These are phyloP conservation scores for Bradysia coprophila DNA, from an alignment of 1,140 invertebrate species.

Conservation along the genomic window DNA sequence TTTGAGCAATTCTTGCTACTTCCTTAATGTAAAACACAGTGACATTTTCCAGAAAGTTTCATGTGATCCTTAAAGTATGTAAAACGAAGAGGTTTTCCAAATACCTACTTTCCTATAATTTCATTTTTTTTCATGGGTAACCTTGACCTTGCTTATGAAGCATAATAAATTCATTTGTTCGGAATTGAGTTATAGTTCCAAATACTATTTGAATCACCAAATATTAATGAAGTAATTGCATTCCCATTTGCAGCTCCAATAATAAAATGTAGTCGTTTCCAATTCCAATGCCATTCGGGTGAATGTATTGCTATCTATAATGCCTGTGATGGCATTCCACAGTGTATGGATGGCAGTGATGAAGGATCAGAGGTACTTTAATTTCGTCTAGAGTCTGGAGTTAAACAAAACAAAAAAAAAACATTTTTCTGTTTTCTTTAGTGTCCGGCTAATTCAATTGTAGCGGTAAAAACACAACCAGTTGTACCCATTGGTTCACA, in stretches of 20 bases:
- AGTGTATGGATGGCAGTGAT: conserved; percentile 83
- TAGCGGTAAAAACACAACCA: conserved; percentile 7
- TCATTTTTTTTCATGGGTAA: too few species aligned
- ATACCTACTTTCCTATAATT: too few species aligned
- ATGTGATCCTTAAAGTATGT: too few species aligned
- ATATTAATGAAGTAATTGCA: neutral
- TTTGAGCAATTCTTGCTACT: too few species aligned
- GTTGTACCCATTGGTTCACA: too few species aligned
- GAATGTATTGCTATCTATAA: conserved; percentile 93
- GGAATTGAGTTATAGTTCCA: neutral
- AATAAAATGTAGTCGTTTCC: conserved; percentile 50
- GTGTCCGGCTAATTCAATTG: conserved; percentile 36
- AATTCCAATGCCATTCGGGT: conserved; percentile 70
- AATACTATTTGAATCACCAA: neutral
- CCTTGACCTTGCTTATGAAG: too few species aligned
- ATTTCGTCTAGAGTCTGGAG: neutral
- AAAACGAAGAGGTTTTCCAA: too few species aligned
- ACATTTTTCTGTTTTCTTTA: neutral
- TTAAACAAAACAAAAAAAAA: neutral
- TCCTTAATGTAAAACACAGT: too few species aligned
- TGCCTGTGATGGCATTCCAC: conserved; percentile 84
- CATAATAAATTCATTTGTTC: neutral
- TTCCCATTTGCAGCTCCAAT: neutral
- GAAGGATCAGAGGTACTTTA: conserved; percentile 57
- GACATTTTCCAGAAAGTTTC: too few species aligned